phyloP scores from a whole-genome alignment of 1,140 invertebrate species.

The Drosophila tropicalis region DNA sequence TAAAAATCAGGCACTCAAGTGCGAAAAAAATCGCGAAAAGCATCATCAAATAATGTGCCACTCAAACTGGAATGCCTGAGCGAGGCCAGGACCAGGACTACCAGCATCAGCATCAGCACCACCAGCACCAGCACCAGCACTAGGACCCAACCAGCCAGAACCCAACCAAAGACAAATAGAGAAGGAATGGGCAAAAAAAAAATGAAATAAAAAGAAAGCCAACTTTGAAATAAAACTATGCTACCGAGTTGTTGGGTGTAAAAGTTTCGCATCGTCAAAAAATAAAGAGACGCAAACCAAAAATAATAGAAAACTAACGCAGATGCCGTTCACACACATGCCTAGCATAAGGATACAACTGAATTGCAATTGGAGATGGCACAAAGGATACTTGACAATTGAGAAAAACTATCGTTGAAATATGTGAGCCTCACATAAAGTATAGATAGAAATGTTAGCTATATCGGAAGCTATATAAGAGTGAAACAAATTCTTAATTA shows the following conservation, averaged over 20 bases:
- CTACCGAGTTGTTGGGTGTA: constrained; percentile 35
- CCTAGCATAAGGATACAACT: constrained; percentile 13
- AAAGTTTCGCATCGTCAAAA: constrained; percentile 49
- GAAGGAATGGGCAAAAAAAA: constrained; percentile 33
- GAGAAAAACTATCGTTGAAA: background rate
- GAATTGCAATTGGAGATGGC: constrained; percentile 4
- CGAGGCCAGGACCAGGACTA: constrained; percentile 27
- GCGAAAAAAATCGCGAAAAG: constrained; percentile 83
- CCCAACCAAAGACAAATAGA: constrained; percentile 73
- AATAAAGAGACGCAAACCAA: constrained; percentile 25
- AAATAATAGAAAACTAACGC: constrained; percentile 48
- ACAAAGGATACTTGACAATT: background rate
- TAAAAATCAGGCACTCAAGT: constrained; percentile 83
- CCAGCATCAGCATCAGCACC: constrained; percentile 13
- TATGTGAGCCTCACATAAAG: background rate
- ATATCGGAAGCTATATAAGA: too few species aligned
- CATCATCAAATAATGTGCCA: constrained; percentile 82
- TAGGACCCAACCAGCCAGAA: constrained; percentile 18
- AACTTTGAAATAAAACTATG: constrained; percentile 67
- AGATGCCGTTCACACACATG: constrained; percentile 40
- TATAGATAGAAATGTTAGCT: too few species aligned
- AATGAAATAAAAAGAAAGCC: constrained; percentile 27
- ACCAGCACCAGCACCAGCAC: constrained; percentile 8
- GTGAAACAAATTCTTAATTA: too few species aligned
- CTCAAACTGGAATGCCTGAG: constrained; percentile 64